Evolutionary conservation across 2,113 vertebrate genomes (phyloP).

Genomic region (Xiphophorus hellerii): DNA sequence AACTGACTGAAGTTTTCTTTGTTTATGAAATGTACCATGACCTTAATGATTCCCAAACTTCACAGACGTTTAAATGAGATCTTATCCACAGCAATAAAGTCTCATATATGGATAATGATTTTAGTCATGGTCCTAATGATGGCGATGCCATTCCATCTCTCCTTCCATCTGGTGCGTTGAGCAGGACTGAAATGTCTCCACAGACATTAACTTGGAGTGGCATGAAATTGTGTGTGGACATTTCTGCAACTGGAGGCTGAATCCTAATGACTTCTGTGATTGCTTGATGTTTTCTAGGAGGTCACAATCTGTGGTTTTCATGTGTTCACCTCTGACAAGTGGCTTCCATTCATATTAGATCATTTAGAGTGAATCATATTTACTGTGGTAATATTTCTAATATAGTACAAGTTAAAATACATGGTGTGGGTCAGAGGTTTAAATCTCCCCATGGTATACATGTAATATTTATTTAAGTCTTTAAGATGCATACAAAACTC

Average conservation of each 20-base stretch:
- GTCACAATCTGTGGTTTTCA: not conserved
- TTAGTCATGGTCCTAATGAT: conserved; percentile 13
- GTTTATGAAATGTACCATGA: not conserved
- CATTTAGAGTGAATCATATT: not conserved
- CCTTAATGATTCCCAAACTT: not conserved
- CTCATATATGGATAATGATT: not conserved
- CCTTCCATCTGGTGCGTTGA: not conserved
- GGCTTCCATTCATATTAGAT: not conserved
- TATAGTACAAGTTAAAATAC: not conserved
- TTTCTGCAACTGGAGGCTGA: not conserved
- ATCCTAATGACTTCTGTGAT: conserved; percentile 1
- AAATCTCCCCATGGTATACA: not conserved
- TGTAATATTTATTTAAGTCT: no score
- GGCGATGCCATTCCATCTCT: not conserved
- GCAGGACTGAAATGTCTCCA: not conserved
- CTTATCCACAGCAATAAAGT: not conserved
- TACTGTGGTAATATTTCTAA: not conserved
- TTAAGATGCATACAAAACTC: no score
- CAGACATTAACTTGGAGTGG: conserved; percentile 4
- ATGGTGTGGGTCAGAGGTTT: not conserved
- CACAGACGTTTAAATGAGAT: not conserved
- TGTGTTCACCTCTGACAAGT: not conserved
- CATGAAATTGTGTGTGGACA: conserved; percentile 8
- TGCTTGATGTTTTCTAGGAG: not conserved
- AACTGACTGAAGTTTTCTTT: not conserved